A percentile compares a stretch with the other conserved stretches of the same genome.
phyloP scores from a whole-genome alignment of 2,113 vertebrate species.

The Columba janthina region DNA sequence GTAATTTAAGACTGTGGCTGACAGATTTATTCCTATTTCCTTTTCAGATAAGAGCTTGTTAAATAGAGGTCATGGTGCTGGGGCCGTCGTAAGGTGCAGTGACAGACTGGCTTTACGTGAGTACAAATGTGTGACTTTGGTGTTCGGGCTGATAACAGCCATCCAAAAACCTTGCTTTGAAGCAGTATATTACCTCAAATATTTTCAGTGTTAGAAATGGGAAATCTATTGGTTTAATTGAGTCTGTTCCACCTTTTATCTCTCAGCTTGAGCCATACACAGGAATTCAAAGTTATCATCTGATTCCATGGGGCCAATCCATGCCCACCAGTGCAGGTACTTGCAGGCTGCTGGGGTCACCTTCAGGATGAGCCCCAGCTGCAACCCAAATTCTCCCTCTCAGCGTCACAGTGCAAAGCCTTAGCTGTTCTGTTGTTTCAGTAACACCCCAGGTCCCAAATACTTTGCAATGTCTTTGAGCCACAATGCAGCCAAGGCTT shows the following conservation, averaged over 20 bases:
- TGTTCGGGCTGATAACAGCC: background rate
- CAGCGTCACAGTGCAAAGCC: no score
- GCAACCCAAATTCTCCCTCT: background rate
- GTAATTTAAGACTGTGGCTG: background rate
- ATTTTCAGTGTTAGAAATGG: background rate
- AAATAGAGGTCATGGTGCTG: background rate
- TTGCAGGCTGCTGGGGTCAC: background rate
- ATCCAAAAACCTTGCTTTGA: background rate
- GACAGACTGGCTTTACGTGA: background rate
- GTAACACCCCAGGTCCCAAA: background rate
- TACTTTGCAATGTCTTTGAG: background rate
- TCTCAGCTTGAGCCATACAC: background rate
- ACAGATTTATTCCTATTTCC: background rate
- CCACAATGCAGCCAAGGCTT: background rate
- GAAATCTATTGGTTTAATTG: background rate
- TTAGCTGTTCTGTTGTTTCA: background rate
- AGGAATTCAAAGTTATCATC: background rate
- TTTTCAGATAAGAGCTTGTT: background rate
- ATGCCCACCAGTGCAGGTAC: background rate
- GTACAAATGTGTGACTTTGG: background rate
- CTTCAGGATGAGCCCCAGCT: rapidly evolving
- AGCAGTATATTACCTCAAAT: background rate
- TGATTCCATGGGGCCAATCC: background rate
- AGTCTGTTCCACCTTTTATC: background rate
- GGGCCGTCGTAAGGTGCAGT: background rate